Evolutionary conservation across 92 coral and sea anemone species (phyloP).

Genomic region (Paramuricea clavata): DNA sequence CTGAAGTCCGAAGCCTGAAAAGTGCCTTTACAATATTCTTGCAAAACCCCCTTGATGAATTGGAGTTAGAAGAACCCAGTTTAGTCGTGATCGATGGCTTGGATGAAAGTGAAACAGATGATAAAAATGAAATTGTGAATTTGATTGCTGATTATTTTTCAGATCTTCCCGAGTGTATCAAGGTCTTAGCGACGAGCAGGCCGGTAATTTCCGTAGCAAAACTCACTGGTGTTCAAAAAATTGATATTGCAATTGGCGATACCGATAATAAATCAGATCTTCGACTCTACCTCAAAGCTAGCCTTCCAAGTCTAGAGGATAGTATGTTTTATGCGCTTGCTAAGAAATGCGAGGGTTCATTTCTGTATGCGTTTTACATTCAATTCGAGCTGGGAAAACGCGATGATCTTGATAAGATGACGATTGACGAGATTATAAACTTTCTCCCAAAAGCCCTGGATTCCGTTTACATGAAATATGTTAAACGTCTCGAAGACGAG

Average conservation of each 20-base stretch:
- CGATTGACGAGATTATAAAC: neutral
- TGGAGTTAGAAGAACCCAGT: neutral
- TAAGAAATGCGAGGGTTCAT: neutral
- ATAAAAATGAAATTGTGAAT: neutral
- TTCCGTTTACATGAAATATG: neutral
- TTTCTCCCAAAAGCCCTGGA: neutral
- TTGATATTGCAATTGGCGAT: neutral
- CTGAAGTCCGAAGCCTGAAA: neutral
- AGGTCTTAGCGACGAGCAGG: neutral
- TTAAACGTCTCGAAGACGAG: neutral
- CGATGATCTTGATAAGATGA: neutral
- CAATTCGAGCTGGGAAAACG: neutral
- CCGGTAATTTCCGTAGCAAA: neutral
- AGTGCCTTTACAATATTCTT: neutral
- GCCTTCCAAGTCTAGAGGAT: neutral
- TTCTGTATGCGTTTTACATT: neutral
- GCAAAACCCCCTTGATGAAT: neutral
- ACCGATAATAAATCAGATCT: neutral
- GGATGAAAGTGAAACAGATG: constrained; percentile 9
- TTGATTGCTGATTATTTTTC: constrained; percentile 5
- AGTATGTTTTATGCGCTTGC: neutral
- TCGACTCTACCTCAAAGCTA: neutral
- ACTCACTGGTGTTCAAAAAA: neutral
- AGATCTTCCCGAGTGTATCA: neutral
- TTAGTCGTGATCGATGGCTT: constrained; percentile 11